These are phyloP conservation scores for Tetanocera ferruginea DNA, from an alignment of 2,888 invertebrate species.

Conservation along the genomic window DNA sequence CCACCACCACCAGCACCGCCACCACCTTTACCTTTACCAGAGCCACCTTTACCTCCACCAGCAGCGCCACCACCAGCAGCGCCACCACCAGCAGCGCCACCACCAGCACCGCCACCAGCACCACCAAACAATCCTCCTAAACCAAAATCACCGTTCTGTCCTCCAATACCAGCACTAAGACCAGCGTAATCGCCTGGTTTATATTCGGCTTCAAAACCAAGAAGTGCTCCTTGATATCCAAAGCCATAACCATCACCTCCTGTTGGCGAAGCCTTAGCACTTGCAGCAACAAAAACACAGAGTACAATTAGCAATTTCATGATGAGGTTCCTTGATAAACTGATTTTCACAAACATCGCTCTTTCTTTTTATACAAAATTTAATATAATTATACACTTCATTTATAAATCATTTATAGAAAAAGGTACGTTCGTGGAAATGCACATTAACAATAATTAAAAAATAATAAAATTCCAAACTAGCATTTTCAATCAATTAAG, in stretches of 20 bases:
- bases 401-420: neutral
- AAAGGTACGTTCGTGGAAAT: neutral
- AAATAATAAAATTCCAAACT: too few species aligned
- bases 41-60: constrained; percentile 23
- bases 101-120: constrained; percentile 36
- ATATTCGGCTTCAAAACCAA: constrained; percentile 26
- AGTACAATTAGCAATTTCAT: constrained; percentile 60
- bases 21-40: constrained; percentile 22
- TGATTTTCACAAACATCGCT: constrained; percentile 2
- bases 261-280: constrained; percentile 41
- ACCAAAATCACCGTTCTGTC: neutral
- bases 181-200: constrained; percentile 25
- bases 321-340: constrained; percentile 27
- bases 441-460: neutral
- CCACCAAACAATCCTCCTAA: constrained; percentile 31
- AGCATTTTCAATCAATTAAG: too few species aligned
- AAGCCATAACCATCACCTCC: constrained; percentile 34
- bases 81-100: constrained; percentile 12
- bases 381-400: neutral
- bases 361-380: constrained; percentile 42
- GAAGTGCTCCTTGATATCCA: constrained; percentile 24
- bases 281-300: constrained; percentile 55
- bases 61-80: constrained; percentile 19
- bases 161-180: constrained; percentile 31
- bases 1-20: neutral